Conservation (phyloP, 92 coral and sea anemone species). For the Pocillopora grandis region DNA sequence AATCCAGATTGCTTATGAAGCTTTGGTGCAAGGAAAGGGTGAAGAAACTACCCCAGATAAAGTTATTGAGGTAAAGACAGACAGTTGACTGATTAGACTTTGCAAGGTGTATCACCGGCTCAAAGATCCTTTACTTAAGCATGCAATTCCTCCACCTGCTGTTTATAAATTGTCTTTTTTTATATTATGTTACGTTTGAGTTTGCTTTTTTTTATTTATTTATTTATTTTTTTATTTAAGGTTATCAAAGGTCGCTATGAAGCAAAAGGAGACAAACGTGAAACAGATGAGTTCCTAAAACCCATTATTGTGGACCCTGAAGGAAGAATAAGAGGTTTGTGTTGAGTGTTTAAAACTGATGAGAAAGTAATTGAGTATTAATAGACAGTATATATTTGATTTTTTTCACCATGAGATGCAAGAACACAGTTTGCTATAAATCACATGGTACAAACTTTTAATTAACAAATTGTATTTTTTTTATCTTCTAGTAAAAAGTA, state of each 20-base stretch:
- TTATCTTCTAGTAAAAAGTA: no score
- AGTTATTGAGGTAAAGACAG: conserved; percentile 75
- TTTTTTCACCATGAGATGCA: no score
- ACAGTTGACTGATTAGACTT: not conserved
- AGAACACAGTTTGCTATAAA: no score
- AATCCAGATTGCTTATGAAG: conserved; percentile 97
- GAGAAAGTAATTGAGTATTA: no score
- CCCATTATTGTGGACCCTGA: conserved; percentile 94
- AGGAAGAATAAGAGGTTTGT: conserved; percentile 85
- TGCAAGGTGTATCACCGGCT: not conserved
- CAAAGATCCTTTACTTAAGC: not conserved
- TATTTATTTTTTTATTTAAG: conserved; percentile 26
- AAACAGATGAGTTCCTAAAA: conserved; percentile 96
- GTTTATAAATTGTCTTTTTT: no score
- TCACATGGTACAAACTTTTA: no score
- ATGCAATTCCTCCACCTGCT: no score
- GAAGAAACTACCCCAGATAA: conserved; percentile 82
- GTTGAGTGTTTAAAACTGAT: no score
- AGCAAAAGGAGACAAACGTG: conserved; percentile 85
- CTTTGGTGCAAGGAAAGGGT: conserved; percentile 90
- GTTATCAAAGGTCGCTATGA: conserved; percentile 91
- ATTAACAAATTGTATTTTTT: no score
- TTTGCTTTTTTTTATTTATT: not conserved
- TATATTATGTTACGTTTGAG: no score
- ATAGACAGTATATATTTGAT: no score